Evolutionary conservation across 2,113 vertebrate species (phyloP).

Genomic region (Henicopernis longicauda): DNA sequence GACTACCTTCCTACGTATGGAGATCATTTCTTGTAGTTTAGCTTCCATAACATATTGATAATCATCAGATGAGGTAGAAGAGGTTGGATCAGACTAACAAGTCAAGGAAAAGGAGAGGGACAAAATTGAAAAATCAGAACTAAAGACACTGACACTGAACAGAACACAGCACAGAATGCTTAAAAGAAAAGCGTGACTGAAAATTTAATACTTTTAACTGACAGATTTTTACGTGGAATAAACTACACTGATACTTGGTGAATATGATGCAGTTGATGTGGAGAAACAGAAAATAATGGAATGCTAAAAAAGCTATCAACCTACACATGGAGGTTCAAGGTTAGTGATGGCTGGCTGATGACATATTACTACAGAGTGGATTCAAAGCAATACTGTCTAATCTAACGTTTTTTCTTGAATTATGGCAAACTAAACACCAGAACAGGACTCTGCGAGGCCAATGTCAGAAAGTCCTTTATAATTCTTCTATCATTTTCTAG

Average conservation of each 20-base stretch:
- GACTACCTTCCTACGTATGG: slow-evolving; percentile 98
- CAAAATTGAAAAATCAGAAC: slow-evolving; percentile 91
- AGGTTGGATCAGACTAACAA: slow-evolving; percentile 92
- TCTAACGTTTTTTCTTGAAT: slow-evolving; percentile 19
- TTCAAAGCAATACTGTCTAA: slow-evolving; percentile 53
- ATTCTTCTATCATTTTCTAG: neutral
- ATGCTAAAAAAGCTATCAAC: slow-evolving; percentile 72
- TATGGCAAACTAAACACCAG: slow-evolving; percentile 62
- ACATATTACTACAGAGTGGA: slow-evolving; percentile 51
- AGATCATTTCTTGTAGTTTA: slow-evolving; percentile 98
- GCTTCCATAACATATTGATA: slow-evolving; percentile 99
- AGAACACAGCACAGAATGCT: slow-evolving; percentile 83
- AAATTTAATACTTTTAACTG: slow-evolving; percentile 69
- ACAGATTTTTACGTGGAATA: slow-evolving; percentile 69
- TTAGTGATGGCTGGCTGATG: slow-evolving; percentile 76
- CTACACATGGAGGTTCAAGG: slow-evolving; percentile 66
- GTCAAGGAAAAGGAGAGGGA: slow-evolving; percentile 92
- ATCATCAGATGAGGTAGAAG: slow-evolving; percentile 95
- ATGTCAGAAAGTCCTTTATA: neutral
- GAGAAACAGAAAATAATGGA: slow-evolving; percentile 71
- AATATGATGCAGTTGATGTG: slow-evolving; percentile 63
- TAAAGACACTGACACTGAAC: slow-evolving; percentile 80
- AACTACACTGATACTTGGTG: slow-evolving; percentile 70
- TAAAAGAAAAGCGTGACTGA: slow-evolving; percentile 77
- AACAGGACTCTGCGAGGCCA: slow-evolving; percentile 15